Evolutionary conservation across 2,113 vertebrate species (phyloP).

Genomic region (Zapus hudsonius): DNA sequence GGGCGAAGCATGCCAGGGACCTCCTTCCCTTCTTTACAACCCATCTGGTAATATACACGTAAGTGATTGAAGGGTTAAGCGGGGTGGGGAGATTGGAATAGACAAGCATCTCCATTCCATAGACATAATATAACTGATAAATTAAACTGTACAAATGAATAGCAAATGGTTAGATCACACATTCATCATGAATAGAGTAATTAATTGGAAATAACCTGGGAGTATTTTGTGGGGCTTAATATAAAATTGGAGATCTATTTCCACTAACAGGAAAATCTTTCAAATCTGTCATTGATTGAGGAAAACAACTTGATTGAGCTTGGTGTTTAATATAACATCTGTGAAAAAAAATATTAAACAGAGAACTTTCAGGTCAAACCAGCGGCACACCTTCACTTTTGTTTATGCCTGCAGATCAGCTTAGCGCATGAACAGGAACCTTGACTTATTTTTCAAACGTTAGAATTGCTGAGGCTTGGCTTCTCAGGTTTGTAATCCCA

Average conservation of each 20-base stretch:
- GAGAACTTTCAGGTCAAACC: neutral
- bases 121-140: neutral
- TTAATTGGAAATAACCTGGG: neutral
- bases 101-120: neutral
- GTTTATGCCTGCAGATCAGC: neutral
- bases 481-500: neutral
- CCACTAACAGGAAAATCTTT: conserved; percentile 1
- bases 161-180: neutral
- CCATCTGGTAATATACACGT: neutral
- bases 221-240: conserved; percentile 22
- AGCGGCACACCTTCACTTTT: neutral
- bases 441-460: neutral
- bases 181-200: neutral
- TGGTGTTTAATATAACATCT: neutral
- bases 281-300: neutral
- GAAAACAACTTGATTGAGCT: neutral
- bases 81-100: neutral
- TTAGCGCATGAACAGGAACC: neutral
- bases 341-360: neutral
- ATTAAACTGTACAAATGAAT: neutral
- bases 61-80: neutral
- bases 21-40: neutral
- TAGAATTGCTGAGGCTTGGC: neutral
- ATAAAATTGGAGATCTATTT: conserved; percentile 24
- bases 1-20: neutral